These are phyloP conservation scores for Mylabris phalerata DNA, from an alignment of 1,140 invertebrate species.

Conservation along the genomic window DNA sequence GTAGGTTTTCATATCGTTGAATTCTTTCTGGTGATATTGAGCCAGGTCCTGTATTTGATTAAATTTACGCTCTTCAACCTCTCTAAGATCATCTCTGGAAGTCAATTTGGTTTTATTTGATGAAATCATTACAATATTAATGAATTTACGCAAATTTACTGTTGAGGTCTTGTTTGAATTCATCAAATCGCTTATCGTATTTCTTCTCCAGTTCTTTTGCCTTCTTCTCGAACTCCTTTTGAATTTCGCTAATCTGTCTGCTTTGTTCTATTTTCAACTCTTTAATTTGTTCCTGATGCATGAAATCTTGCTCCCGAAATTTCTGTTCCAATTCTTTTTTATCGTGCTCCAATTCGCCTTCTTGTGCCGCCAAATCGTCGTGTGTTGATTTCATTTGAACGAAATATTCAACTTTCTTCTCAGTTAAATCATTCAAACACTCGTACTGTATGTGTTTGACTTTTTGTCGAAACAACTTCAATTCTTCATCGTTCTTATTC, in stretches of 20 bases:
- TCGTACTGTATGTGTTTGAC: conserved; percentile 89
- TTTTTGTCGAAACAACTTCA: conserved; percentile 87
- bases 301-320: conserved; percentile 64
- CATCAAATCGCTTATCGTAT: conserved; percentile 70
- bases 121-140: neutral
- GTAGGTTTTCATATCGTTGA: no score
- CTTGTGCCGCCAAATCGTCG: conserved; percentile 66
- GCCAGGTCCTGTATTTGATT: no score
- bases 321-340: conserved; percentile 68
- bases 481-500: conserved; percentile 78
- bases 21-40: no score
- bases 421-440: conserved; percentile 75
- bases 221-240: conserved; percentile 66
- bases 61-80: conserved; percentile 86
- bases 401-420: conserved; percentile 68
- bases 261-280: conserved; percentile 50
- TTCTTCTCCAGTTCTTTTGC: conserved; percentile 72
- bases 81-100: conserved; percentile 30
- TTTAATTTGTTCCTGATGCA: conserved; percentile 59
- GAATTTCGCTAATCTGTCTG: conserved; percentile 58
- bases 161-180: conserved; percentile 65
- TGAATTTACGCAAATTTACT: conserved; percentile 45
- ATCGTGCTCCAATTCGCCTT: conserved; percentile 69
- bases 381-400: conserved; percentile 67
- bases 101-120: conserved; percentile 59